These are phyloP conservation scores for Leptothorax acervorum DNA, from an alignment of 2,888 invertebrate species.

Conservation along the genomic window DNA sequence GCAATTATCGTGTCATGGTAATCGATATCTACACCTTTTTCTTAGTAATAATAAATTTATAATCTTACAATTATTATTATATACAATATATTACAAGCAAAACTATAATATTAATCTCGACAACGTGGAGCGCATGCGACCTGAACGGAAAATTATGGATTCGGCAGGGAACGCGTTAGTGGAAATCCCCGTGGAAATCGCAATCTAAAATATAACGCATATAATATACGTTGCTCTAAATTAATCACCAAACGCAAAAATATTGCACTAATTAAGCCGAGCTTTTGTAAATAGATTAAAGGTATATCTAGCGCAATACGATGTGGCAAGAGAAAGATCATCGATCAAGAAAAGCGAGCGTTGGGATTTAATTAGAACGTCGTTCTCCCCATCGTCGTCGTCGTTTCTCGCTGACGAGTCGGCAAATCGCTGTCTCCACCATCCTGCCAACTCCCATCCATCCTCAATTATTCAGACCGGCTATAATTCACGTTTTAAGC, in stretches of 20 bases:
- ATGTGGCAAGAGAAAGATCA: neutral
- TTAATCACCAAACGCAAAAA: constrained; percentile 1
- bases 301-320: neutral
- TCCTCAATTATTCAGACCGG: constrained; percentile 55
- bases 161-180: neutral
- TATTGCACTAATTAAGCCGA: neutral
- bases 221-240: neutral
- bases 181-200: constrained; percentile 5
- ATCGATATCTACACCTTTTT: neutral
- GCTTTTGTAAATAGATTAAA: constrained; percentile 16
- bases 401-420: constrained; percentile 39
- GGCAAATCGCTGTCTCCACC: constrained; percentile 39
- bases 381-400: constrained; percentile 10
- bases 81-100: neutral
- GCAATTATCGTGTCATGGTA: neutral
- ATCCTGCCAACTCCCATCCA: constrained; percentile 19
- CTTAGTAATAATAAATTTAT: neutral
- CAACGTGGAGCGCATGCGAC: neutral
- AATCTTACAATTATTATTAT: neutral
- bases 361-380: constrained; percentile 52
- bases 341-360: constrained; percentile 23
- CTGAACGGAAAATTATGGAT: neutral
- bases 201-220: neutral
- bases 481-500: constrained; percentile 32
- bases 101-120: neutral